These are phyloP conservation scores for Caradrina clavipalpis DNA, from an alignment of 2,888 invertebrate species.

Conservation along the genomic window DNA sequence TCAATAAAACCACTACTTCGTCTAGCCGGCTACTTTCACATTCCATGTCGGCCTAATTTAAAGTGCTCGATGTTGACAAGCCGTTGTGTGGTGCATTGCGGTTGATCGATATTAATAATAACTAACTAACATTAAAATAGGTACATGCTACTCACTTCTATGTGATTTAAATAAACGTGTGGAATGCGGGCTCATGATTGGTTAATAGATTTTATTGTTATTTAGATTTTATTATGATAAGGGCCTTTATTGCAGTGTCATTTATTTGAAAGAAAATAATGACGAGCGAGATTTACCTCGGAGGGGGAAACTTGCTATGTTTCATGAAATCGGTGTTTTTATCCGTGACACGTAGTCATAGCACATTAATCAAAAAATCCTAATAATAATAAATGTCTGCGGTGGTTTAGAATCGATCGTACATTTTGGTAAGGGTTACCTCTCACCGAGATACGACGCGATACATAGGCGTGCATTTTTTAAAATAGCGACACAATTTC, in stretches of 20 bases:
- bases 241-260: slow-evolving; percentile 20
- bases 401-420: not conserved
- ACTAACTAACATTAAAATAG: slow-evolving; percentile 25
- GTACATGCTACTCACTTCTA: slow-evolving; percentile 19
- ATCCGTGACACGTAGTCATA: not conserved
- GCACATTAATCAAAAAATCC: not conserved
- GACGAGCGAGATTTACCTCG: not conserved
- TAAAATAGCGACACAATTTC: no score
- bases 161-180: slow-evolving; percentile 48
- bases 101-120: slow-evolving; percentile 51
- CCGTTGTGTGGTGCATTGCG: slow-evolving; percentile 57
- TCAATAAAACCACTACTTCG: slow-evolving; percentile 7
- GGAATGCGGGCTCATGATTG: slow-evolving; percentile 37
- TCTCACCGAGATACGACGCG: slow-evolving; percentile 22
- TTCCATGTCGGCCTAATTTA: slow-evolving; percentile 37
- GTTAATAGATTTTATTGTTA: slow-evolving; percentile 12
- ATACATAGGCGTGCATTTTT: no score
- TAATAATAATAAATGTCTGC: not conserved
- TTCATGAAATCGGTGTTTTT: not conserved
- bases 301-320: not conserved
- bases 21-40: slow-evolving; percentile 26
- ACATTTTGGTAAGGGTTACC: slow-evolving; percentile 7
- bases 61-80: slow-evolving; percentile 25
- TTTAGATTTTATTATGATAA: not conserved
- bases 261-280: slow-evolving; percentile 20